Evolutionary conservation across 30 jellyfish, hydroid and myxozoan genomes (phyloP), one percentile per base, ranked within the genome.

Genomic region (Chrysaora quinquecirrha): DNA sequence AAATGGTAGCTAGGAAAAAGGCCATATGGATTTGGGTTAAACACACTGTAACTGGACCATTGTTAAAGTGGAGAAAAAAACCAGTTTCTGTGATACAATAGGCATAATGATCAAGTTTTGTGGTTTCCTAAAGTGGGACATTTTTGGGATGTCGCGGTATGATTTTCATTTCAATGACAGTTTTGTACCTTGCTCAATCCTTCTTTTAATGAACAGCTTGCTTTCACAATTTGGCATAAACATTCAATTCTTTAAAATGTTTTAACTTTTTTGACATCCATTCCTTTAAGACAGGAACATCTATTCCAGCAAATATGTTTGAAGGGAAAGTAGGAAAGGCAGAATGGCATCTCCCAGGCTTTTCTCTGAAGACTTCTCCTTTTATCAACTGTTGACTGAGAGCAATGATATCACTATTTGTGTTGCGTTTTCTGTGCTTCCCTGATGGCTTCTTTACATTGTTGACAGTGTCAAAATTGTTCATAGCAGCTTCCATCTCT

Each of bases 361-460:
- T 64, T 64, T 64, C 52, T 64, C 76, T 27, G 52, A 64, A 64
- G 76, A 64, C 76, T 64, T 64, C 76, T 64, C 52, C 76, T 64
- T 64, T 64, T 64, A 64, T 64, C 76, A 64, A 64, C 76, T 64
- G 76, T 29, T 64, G 76, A 29, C 76, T 43, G 29, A 64, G 76
- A 64, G 52, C 49, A 64, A 64, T 64, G 76, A 64, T 34, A 64
- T 64, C 76, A 64, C 76, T 64, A 24, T 64, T 24, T 64, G 49
- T 64, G 76, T 64, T 64, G 76, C 76, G 76, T 64, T 64, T 64
- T 27, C 76, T 64, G 76, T 64, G 76, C 76, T 64, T 64, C 76
- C 76, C 76, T 64, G 76, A 64, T 64, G 49, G 76, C 76, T 64
- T 64, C 76, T 64, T 64, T 64, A 64, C 76, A 24, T 24, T 29